Evolutionary conservation across 2,113 vertebrate genomes (phyloP), one percentile per base, ranked within the genome.

Genomic region (Rhinoderma darwinii): DNA sequence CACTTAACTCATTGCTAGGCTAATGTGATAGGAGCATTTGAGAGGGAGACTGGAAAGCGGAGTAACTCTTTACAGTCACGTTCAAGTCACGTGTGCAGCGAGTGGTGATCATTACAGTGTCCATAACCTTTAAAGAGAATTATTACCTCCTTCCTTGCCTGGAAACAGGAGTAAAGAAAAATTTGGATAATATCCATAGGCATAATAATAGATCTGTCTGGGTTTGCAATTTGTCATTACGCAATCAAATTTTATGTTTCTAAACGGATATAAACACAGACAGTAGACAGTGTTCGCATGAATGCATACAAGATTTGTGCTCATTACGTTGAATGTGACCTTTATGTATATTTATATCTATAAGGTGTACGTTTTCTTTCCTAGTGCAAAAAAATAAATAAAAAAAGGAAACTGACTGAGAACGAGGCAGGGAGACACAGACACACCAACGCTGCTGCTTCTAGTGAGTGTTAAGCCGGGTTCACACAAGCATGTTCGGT

Each of bases 271-370:
- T 79, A 56, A 79, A 80, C 51, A 79, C 1, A 79, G 50, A 56
- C 30, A 80, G 30, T 9, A 20, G 32, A 39, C 47, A 56, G 47
- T 12, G 47, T 25, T 12, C 20, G 39, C 35, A 22, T 11, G 32
- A 56, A 37, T 44, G 56, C 32, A 22, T 12, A 10, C 8, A 41
- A 54, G 63, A 83, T 70, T 50, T 25, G 81, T 50, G 63, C 50
- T 73, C 25, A n/a, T 84, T 84, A 84, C 47, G 44, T 50, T 41
- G 15, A 37, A n/a, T 20, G 25, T 73, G 66, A 84, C 68, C 82
- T 73, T 74, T 74, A 7, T 50, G 27, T 8, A 70, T 43, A 83
- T 50, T 54, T 80, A 59, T 59, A 4, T 47, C 20, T n/a, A n/a
- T n/a, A 43, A 76, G 43, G 9, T 18, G 6, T 12, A 25, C 20